Evolutionary conservation across 2,797 vertebrate genomes (phyloP), one percentile per base, ranked within the genome.

Genomic region (Tamandua tetradactyla): DNA sequence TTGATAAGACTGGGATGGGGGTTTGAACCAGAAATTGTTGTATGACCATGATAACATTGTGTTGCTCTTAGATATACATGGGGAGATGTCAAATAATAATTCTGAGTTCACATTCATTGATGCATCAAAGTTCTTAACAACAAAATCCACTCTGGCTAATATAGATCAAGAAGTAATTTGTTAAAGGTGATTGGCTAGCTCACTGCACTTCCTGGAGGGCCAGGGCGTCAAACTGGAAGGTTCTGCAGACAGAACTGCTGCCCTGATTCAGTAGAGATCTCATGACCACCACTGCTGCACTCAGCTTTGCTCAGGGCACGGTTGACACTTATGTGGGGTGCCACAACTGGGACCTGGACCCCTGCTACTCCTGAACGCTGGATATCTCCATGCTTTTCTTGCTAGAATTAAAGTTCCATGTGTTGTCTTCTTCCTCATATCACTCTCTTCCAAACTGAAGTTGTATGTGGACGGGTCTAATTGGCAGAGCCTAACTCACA

Each of bases 151-250:
- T 81, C 27, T 59, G 20, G 30, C 35, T 84, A 10, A 44, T 22
- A 1, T 55, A 93, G 62, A 42, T 71, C 81, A 92, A 89, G 42
- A 84, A 76, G 25, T 74, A 76, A 49, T 78, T 72, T 64, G 47
- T 66, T 89, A 82, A 92, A 88, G 42, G 30, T n/a, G 30, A 79
- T 44, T 82, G 37, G 23, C 23, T 55, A 75, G 10, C 35, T 94
- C 82, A 52, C 32, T 62, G 71, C 23, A 23, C 40, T 72, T 83
- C 55, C 11, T 35, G 35, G 49, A 92, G 66, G 66, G 22, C n/a
- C 3, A 20, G 27, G 2, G 14, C 47, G 47, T 61, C 37, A 49
- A 76, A 42, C 17, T 55, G 47, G 42, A 91, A 89, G 12, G 22
- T 20, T 80, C 0, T 75, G 69, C 1, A 17, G 75, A 27, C 3